These are phyloP conservation scores for Calephelis nemesis DNA, from an alignment of 1,140 invertebrate genomes.

Conservation along the genomic window DNA sequence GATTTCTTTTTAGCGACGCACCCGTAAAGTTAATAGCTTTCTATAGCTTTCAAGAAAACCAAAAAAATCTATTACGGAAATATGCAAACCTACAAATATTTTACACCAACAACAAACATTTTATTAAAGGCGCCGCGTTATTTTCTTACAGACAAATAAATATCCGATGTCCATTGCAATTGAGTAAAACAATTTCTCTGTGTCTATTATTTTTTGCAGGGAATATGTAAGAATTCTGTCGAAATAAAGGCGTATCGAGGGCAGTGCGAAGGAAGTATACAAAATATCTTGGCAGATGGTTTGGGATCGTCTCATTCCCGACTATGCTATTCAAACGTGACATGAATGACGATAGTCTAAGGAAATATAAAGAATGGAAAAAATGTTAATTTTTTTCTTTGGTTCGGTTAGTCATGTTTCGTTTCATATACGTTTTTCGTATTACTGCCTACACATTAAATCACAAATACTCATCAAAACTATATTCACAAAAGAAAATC, in stretches of 20 bases:
- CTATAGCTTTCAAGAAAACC: too few relatives aligned
- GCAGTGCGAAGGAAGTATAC: not conserved
- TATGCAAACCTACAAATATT: too few relatives aligned
- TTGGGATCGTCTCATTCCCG: slow-evolving; percentile 1
- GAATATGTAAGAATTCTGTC: slow-evolving; percentile 10
- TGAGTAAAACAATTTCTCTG: not conserved
- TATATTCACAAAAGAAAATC: too few relatives aligned
- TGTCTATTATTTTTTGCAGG: slow-evolving; percentile 3
- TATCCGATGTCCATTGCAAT: slow-evolving; percentile 9
- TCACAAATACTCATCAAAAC: too few relatives aligned
- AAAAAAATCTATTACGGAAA: too few relatives aligned
- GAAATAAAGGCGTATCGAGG: slow-evolving; percentile 4
- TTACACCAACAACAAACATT: too few relatives aligned
- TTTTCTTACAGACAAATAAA: slow-evolving; percentile 2
- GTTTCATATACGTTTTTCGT: too few relatives aligned
- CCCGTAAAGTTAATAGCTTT: too few relatives aligned
- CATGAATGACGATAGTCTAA: slow-evolving; percentile 8
- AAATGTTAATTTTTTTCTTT: not conserved
- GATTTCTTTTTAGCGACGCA: too few relatives aligned
- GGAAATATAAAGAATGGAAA: not conserved
- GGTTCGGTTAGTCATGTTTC: too few relatives aligned
- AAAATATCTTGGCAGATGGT: slow-evolving; percentile 5
- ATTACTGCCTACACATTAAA: too few relatives aligned
- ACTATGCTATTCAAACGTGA: slow-evolving; percentile 11
- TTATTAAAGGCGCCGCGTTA: not conserved